A percentile compares a stretch with the other conserved stretches of the same genome.
Conservation (phyloP, 2,888 invertebrate genomes). For the Caenorhabditis becei region DNA sequence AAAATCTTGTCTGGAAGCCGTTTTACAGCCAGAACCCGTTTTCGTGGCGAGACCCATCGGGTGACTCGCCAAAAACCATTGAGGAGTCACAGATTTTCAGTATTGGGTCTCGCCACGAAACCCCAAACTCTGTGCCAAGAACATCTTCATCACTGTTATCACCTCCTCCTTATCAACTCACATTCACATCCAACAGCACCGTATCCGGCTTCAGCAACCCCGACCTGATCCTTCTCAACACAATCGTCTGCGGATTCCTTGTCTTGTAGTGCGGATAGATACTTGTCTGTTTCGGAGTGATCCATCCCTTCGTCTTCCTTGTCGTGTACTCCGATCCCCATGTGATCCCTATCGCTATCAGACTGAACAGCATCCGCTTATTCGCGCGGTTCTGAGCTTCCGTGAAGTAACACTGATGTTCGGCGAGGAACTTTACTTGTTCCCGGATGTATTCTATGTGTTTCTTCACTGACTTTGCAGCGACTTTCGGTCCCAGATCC, state of each 20-base stretch:
- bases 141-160: no score
- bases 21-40: no score
- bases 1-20: no score
- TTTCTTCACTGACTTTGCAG: neutral
- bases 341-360: neutral
- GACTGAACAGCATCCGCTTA: neutral
- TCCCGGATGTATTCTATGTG: neutral
- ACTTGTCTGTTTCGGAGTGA: neutral
- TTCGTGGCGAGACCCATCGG: no score
- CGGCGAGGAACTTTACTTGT: neutral
- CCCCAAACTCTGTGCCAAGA: no score
- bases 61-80: no score
- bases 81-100: no score
- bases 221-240: neutral
- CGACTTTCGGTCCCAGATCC: neutral
- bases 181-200: slow-evolving; percentile 13
- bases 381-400: neutral
- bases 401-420: neutral
- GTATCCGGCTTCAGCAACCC: neutral
- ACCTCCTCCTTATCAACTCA: no score
- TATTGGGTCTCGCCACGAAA: no score
- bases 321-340: neutral
- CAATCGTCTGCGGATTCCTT: neutral
- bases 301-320: neutral
- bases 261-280: slow-evolving; percentile 3